A percentile compares a stretch with the other conserved stretches of the same genome.
phyloP scores from a whole-genome alignment of 2,888 invertebrate species.

The Cerastoderma edule region DNA sequence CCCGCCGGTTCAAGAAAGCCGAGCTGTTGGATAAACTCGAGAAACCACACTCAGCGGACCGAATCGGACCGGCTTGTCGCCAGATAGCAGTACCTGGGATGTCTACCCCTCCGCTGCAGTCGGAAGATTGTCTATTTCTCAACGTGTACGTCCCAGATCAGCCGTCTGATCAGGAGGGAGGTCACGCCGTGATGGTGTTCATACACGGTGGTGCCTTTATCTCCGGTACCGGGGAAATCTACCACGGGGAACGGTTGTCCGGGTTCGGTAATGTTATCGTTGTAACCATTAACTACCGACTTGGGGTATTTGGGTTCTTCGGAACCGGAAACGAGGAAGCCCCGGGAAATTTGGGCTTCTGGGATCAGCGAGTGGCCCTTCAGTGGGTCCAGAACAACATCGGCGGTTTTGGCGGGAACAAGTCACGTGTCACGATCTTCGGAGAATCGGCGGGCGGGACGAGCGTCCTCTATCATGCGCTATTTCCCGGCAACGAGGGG shows the following conservation, averaged over 20 bases:
- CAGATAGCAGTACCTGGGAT: slow-evolving; percentile 1
- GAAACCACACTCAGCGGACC: background rate
- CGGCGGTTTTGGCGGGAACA: slow-evolving; percentile 16
- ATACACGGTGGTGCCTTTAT: slow-evolving; percentile 19
- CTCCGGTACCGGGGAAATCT: slow-evolving; percentile 6
- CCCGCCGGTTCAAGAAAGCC: slow-evolving; percentile 1
- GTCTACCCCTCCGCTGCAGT: background rate
- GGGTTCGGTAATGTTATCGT: slow-evolving; percentile 22
- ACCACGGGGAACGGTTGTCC: background rate
- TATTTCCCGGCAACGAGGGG: slow-evolving; percentile 2
- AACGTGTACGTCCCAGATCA: slow-evolving; percentile 14
- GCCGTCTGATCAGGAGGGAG: background rate
- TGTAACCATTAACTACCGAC: slow-evolving; percentile 17
- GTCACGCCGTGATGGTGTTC: slow-evolving; percentile 21
- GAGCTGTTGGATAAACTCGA: background rate
- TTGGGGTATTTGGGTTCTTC: slow-evolving; percentile 12
- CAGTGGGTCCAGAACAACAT: slow-evolving; percentile 20
- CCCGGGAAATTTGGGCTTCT: slow-evolving; percentile 17
- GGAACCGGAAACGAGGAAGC: slow-evolving; percentile 3
- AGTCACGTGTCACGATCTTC: slow-evolving; percentile 3
- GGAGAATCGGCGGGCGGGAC: slow-evolving; percentile 18
- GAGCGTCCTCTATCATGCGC: background rate
- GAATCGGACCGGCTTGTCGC: background rate
- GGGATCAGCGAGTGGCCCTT: slow-evolving; percentile 19
- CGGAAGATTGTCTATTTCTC: slow-evolving; percentile 25